Evolutionary conservation across 2,797 vertebrate genomes (phyloP), one percentile per base, ranked within the genome.

Genomic region (Tadarida brasiliensis): DNA sequence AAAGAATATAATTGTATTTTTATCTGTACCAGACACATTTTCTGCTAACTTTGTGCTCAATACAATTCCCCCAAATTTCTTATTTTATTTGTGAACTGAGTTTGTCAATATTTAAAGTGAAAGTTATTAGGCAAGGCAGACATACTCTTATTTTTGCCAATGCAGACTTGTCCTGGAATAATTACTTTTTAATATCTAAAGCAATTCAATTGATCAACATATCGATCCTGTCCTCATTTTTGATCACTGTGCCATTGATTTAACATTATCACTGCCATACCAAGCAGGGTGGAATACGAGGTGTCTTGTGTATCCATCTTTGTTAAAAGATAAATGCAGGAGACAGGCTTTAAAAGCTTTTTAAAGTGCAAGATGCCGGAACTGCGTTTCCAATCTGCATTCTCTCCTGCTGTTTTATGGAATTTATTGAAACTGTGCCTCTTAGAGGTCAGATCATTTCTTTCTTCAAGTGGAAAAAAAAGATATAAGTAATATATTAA

Each of bases 331-430:
- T 97, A 97, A 98, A 98, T 98, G 97, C 97, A 77, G 92, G 96
- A 98, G 97, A 98, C 96, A 97, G 93, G 93, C 97, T 98, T 98
- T 98, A 98, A 98, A 98, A 98, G 98, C 98, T 98, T 98, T 98
- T 98, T 98, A 98, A 98, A 98, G 97, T 98, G 95, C 97, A 98
- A 97, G 97, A 95, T 98, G 95, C 97, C 98, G 97, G 98, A 98
- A 98, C 97, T 96, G 96, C 97, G 97, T 98, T 98, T 98, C 97
- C 98, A 97, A 97, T 98, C 95, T 98, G 97, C 97, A 98, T 98
- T 98, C 96, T 96, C 97, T 98, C 98, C 97, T 97, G 95, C 97
- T 98, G 95, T 97, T 98, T 98, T 98, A 97, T 97, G 97, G 85
- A 83, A 96, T 98, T 94, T 97, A 97, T 97, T 97, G 96, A 98